Percentiles rank a stretch among this genome's conserved stretches.
These are phyloP conservation scores for Setipinna tenuifilis DNA, from an alignment of 2,797 vertebrate species.

Conservation along the genomic window DNA sequence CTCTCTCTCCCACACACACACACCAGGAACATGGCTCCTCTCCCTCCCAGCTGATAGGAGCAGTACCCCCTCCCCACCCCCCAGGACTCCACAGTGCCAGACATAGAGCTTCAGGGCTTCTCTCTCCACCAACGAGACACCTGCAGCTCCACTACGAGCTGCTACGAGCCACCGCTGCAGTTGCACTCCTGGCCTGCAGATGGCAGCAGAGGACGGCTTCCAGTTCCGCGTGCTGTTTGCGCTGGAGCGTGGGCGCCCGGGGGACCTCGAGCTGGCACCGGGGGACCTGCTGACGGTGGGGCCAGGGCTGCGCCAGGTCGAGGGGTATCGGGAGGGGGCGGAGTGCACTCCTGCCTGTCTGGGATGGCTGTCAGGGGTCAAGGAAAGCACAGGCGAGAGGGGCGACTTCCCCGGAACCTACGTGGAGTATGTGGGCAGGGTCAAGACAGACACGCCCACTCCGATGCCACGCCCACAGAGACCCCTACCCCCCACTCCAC, in stretches of 20 bases:
- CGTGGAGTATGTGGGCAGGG: constrained; percentile 76
- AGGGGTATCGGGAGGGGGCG: constrained; percentile 75
- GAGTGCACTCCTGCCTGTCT: constrained; percentile 73
- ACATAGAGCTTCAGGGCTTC: background rate
- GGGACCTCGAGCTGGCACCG: constrained; percentile 77
- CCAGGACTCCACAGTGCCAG: background rate
- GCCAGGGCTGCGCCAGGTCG: constrained; percentile 71
- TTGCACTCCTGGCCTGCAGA: background rate
- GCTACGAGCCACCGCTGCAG: background rate
- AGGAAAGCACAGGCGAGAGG: constrained; percentile 77
- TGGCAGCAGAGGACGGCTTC: constrained; percentile 69
- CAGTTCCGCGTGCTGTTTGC: constrained; percentile 78
- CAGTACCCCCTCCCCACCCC: background rate
- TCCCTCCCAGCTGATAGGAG: background rate
- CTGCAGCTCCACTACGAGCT: background rate
- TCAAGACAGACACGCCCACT: constrained; percentile 70
- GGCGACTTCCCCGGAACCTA: constrained; percentile 80
- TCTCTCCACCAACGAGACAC: background rate
- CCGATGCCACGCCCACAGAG: constrained; percentile 72
- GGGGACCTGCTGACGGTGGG: constrained; percentile 76
- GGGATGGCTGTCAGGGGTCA: constrained; percentile 79
- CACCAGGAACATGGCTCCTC: constrained; percentile 3
- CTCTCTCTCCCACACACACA: background rate
- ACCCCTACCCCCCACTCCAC: constrained; percentile 72
- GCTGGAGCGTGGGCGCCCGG: constrained; percentile 74